These are phyloP conservation scores for Galerucella calmariensis DNA, from an alignment of 2,888 invertebrate species.

Conservation along the genomic window DNA sequence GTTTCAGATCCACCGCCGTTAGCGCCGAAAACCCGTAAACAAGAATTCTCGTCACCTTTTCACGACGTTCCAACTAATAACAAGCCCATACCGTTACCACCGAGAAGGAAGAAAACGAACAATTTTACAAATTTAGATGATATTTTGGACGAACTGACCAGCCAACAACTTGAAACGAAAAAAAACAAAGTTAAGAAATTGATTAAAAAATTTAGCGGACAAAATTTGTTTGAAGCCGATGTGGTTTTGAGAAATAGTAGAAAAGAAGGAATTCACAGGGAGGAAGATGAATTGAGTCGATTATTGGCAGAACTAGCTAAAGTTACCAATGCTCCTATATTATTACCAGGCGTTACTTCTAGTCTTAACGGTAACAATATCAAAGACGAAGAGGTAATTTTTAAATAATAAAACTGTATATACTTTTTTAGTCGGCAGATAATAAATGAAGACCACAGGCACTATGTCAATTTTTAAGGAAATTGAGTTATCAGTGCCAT, in stretches of 20 bases:
- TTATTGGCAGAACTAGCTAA: constrained; percentile 62
- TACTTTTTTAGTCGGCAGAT: background rate
- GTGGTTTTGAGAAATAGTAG: constrained; percentile 43
- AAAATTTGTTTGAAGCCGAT: constrained; percentile 44
- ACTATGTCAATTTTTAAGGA: no score
- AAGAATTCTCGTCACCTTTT: constrained; percentile 51
- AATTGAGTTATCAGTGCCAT: no score
- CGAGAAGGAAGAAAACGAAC: constrained; percentile 37
- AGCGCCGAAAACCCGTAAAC: constrained; percentile 45
- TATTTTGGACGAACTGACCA: constrained; percentile 58
- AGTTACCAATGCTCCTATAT: constrained; percentile 62
- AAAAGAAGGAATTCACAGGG: constrained; percentile 47
- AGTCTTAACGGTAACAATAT: constrained; percentile 58
- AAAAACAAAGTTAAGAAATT: constrained; percentile 54
- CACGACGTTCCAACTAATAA: constrained; percentile 57
- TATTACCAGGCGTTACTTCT: constrained; percentile 60
- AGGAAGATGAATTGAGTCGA: constrained; percentile 58
- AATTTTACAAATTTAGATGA: constrained; percentile 57
- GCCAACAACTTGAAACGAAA: constrained; percentile 27
- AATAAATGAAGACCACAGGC: no score
- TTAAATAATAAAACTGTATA: constrained; percentile 1
- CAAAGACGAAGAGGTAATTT: constrained; percentile 58
- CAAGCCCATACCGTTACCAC: constrained; percentile 44
- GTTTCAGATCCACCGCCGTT: constrained; percentile 33
- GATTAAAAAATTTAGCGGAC: constrained; percentile 59